Conservation (phyloP, 1,140 invertebrate species). For the Lepeophtheirus salmonis region DNA sequence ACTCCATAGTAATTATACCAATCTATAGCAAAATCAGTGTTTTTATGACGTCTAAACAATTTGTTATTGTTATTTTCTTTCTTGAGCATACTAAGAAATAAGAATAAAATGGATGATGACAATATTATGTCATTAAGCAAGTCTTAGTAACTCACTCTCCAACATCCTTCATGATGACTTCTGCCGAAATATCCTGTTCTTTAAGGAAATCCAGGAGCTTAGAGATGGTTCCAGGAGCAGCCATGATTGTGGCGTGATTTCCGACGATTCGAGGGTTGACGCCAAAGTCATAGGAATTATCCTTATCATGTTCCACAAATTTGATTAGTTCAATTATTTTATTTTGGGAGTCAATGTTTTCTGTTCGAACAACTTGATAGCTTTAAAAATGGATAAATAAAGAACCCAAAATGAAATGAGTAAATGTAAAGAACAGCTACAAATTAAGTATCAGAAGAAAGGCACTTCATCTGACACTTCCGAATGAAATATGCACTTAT, state of each 20-base stretch:
- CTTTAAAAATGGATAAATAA: no score
- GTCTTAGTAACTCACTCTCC: neutral
- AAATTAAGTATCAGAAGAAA: no score
- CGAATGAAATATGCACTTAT: no score
- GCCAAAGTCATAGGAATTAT: neutral
- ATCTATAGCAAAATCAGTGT: neutral
- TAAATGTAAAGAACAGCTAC: no score
- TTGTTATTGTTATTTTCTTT: neutral
- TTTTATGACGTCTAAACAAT: neutral
- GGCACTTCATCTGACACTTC: no score
- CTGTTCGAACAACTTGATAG: neutral
- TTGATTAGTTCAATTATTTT: neutral
- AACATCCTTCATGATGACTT: neutral
- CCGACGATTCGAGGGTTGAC: neutral
- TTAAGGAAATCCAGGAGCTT: neutral
- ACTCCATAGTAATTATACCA: neutral
- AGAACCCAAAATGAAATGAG: no score
- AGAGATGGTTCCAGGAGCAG: neutral
- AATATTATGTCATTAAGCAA: neutral
- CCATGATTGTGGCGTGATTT: neutral
- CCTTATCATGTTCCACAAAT: neutral
- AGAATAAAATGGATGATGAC: no score
- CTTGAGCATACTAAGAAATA: neutral
- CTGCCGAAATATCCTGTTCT: neutral
- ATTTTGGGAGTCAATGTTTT: neutral